Evolutionary conservation across 1,140 invertebrate species (phyloP).

Genomic region (Camponotus vicinus): DNA sequence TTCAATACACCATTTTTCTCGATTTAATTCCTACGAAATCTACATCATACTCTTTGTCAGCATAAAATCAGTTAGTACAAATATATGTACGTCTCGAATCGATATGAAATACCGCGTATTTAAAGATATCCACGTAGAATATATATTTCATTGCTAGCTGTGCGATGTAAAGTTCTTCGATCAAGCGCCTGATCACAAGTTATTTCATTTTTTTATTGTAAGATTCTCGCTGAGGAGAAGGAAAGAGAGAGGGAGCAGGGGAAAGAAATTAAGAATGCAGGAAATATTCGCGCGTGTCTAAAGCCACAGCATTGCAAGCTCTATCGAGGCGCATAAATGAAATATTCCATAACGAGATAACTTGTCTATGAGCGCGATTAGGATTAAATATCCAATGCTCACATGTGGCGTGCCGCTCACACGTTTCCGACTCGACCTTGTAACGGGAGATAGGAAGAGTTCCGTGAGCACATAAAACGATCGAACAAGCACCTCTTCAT

Average conservation of each 20-base stretch:
- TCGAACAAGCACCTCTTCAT: conserved; percentile 58
- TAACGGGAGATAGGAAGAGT: conserved; percentile 48
- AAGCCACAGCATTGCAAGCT: background rate
- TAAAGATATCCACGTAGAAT: conserved; percentile 26
- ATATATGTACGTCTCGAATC: background rate
- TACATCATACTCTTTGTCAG: background rate
- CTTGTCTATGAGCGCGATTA: conserved; percentile 10
- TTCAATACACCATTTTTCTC: background rate
- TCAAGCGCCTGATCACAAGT: conserved; percentile 3
- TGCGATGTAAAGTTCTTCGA: background rate
- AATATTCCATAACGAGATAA: conserved; percentile 8
- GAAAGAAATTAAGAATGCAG: background rate
- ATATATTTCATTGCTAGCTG: conserved; percentile 11
- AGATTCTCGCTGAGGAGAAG: background rate
- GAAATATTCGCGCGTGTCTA: background rate
- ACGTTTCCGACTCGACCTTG: conserved; percentile 49
- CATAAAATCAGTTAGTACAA: background rate
- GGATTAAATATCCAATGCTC: conserved; percentile 42
- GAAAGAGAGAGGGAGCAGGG: background rate
- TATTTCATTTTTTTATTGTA: background rate
- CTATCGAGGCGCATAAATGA: background rate
- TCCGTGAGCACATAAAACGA: conserved; percentile 37
- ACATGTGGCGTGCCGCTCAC: conserved; percentile 27
- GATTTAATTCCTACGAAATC: background rate
- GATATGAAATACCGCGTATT: background rate